Evolutionary conservation across 92 coral and sea anemone species (phyloP), one percentile per base, ranked within the genome.

Genomic region (Nematostella vectensis): DNA sequence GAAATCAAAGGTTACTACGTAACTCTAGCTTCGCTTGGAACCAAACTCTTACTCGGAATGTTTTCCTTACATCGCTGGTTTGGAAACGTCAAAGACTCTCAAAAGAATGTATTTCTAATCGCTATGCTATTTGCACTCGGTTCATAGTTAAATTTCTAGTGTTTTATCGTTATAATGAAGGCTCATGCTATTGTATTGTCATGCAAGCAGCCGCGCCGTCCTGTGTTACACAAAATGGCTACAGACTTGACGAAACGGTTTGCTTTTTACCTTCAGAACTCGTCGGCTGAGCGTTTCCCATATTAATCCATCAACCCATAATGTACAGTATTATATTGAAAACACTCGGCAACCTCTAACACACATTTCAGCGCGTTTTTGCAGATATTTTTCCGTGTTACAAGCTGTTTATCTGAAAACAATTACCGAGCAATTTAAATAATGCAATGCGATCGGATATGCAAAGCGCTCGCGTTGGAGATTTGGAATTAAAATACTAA

Each of bases 241-340:
- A 11, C 51, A 4, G 23, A 45, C 4, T 45, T 4, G 4, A 9
- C 51, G 51, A 45, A 45, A 45, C 9, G 4, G 21, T 23, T 26
- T 27, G 25, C n/a, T 19, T 1, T 15, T 72, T 52, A 79, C 87
- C 87, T 61, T 69, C 64, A 37, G 67, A 55, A 28, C 75, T 58
- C 57, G 63, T 60, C 47, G 71, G 76, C 53, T 79, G 87, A 11
- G 76, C 29, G 54, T 72, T 73, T 9, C 87, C 86, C 87, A 79
- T 79, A 33, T 37, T 42, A 31, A 26, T 24, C 54, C 15, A n/a
- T n/a, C n/a, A n/a, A n/a, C n/a, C n/a, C n/a, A n/a, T n/a, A n/a
- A n/a, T n/a, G n/a, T n/a, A n/a, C n/a, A n/a, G n/a, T n/a, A n/a
- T n/a, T n/a, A n/a, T n/a, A n/a, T n/a, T n/a, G n/a, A n/a, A n/a